phyloP scores from a whole-genome alignment of 1,140 invertebrate species.

The Microvelia longipes region DNA sequence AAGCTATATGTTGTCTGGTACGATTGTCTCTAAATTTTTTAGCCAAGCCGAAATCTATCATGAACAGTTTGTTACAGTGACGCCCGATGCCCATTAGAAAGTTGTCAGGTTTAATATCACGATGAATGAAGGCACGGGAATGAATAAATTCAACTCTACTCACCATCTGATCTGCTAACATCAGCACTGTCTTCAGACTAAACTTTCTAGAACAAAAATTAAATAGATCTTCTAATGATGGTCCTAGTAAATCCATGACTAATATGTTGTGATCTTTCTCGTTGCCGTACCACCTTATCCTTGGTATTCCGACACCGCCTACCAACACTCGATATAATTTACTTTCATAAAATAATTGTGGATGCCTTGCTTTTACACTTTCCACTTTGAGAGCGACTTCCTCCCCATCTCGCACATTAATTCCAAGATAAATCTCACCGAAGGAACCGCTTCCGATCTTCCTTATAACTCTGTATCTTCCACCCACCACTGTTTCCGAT shows the following conservation, averaged over 20 bases:
- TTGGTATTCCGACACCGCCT: constrained; percentile 84
- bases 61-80: constrained; percentile 87
- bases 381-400: constrained; percentile 96
- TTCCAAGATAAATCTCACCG: constrained; percentile 94
- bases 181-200: constrained; percentile 91
- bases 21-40: constrained; percentile 87
- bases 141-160: constrained; percentile 86
- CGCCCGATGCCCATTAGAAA: constrained; percentile 95
- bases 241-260: constrained; percentile 90
- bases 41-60: constrained; percentile 93
- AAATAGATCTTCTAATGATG: constrained; percentile 89
- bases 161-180: constrained; percentile 90
- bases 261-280: constrained; percentile 88
- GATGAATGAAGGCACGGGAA: constrained; percentile 89
- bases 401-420: constrained; percentile 90
- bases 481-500: constrained; percentile 64
- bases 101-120: constrained; percentile 91
- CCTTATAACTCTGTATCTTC: constrained; percentile 84
- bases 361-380: constrained; percentile 77
- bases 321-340: constrained; percentile 84
- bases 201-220: constrained; percentile 91
- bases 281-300: constrained; percentile 60
- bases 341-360: constrained; percentile 87
- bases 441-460: constrained; percentile 97
- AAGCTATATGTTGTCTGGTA: constrained; percentile 73